phyloP scores from a whole-genome alignment of 2,797 vertebrate genomes.

The Pipistrellus pygmaeus region DNA sequence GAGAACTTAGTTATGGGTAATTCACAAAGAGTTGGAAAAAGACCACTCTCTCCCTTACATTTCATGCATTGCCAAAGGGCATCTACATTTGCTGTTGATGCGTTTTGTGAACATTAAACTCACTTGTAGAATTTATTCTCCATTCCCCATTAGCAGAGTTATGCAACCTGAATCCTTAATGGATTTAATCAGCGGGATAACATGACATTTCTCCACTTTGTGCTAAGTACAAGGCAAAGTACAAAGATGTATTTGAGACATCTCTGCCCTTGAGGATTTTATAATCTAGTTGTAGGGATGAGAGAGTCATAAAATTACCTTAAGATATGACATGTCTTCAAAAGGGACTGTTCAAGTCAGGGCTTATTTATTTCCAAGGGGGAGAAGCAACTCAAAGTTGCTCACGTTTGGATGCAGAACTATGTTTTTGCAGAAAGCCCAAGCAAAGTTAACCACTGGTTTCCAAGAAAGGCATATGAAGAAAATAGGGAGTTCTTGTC shows the following conservation, averaged over 20 bases:
- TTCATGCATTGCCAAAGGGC: conserved; percentile 54
- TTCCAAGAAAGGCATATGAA: conserved; percentile 32
- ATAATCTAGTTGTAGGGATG: conserved; percentile 65
- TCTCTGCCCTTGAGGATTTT: conserved; percentile 68
- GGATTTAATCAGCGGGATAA: conserved; percentile 78
- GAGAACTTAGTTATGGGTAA: conserved; percentile 63
- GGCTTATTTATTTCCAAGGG: conserved; percentile 64
- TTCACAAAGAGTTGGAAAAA: conserved; percentile 61
- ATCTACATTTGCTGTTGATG: conserved; percentile 64
- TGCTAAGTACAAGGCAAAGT: conserved; percentile 65
- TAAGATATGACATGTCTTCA: conserved; percentile 62
- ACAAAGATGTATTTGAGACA: conserved; percentile 58
- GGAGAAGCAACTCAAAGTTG: conserved; percentile 47
- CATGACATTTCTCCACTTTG: conserved; percentile 70
- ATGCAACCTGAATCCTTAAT: conserved; percentile 80
- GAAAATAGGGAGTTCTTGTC: neutral
- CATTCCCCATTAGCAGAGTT: conserved; percentile 72
- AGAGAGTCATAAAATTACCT: conserved; percentile 62
- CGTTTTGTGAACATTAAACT: conserved; percentile 73
- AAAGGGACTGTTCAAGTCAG: conserved; percentile 46
- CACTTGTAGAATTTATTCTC: conserved; percentile 73
- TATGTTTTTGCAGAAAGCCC: conserved; percentile 45
- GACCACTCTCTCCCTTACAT: conserved; percentile 36
- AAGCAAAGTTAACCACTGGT: neutral
- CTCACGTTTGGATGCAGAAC: conserved; percentile 33